Evolutionary conservation across 2,113 vertebrate genomes (phyloP), one percentile per base, ranked within the genome.

Genomic region (Pseudonaja textilis): DNA sequence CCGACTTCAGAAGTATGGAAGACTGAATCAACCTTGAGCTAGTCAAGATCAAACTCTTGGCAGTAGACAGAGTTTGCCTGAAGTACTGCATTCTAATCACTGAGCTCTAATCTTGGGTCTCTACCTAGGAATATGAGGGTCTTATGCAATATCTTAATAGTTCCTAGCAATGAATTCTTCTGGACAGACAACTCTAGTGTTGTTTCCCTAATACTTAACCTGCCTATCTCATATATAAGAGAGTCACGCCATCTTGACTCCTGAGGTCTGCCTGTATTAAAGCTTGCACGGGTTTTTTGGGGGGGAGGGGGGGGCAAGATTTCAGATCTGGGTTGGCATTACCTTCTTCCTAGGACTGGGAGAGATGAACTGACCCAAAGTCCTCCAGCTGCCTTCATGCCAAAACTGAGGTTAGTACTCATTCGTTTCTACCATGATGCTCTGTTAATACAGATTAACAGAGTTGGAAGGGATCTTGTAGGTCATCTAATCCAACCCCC

Each of bases 1-100:
- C 4, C 1, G 0, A n/a, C 4, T 12, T n/a, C 4, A 2, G 29
- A n/a, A 69, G 12, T 69, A 69, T n/a, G 10, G 1, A 14, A 69
- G 29, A 12, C 4, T 69, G 4, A 69, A 0, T 69, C 61, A 69
- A 16, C 12, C 61, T 69, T n/a, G 29, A 69, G 29, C 29, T 14
- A 12, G 61, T 69, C 61, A 5, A 12, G 59, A 12, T 61, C 59
- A 11, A 61, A 61, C 25, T 61, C 25, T 10, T 26, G 8, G 57
- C 57, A 61, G 57, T 61, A 9, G 25, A 3, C 26, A 5, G 4
- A n/a, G 29, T 69, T 69, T 69, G n/a, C 4, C 61, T 69, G 11
- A 11, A 16, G 5, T 69, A n/a, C 29, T n/a, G 61, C 4, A 4
- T 69, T 69, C 61, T 69, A 69, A 69, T n/a, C 29, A 69, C 29